Conservation (phyloP, 2,797 vertebrate genomes). For the Pterois miles region DNA sequence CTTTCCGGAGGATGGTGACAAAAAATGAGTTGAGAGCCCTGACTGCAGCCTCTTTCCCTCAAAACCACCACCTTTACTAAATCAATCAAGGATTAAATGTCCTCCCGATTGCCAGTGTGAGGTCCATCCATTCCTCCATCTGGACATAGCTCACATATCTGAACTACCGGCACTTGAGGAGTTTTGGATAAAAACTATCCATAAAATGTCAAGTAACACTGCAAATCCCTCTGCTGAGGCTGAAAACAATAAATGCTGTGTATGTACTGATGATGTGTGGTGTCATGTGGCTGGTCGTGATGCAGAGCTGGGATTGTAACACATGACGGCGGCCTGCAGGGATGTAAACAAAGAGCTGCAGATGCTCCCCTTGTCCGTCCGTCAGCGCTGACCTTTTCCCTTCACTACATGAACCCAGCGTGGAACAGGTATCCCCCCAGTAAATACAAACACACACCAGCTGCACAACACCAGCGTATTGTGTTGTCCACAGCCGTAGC, state of each 20-base stretch:
- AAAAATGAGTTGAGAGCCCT: no score
- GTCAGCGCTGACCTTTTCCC: constrained; percentile 77
- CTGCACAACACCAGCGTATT: background rate
- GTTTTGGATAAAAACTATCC: background rate
- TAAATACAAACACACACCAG: constrained; percentile 4
- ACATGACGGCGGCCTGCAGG: constrained; percentile 38
- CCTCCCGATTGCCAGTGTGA: background rate
- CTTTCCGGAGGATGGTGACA: no score
- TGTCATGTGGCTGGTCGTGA: background rate
- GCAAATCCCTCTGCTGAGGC: background rate
- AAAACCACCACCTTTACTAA: background rate
- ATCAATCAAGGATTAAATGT: background rate
- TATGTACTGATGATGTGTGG: background rate
- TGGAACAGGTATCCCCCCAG: constrained; percentile 20
- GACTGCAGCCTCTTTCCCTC: background rate
- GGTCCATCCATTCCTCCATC: background rate
- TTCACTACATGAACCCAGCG: constrained; percentile 40
- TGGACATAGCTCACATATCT: background rate
- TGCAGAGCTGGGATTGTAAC: constrained; percentile 7
- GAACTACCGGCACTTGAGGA: background rate
- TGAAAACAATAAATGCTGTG: background rate
- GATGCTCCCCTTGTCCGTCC: constrained; percentile 60
- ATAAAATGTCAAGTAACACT: background rate
- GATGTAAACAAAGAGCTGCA: constrained; percentile 51
- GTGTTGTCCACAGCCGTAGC: constrained; percentile 5